Conservation (phyloP, 1,140 invertebrate genomes). For the Geopemphigus sp. region DNA sequence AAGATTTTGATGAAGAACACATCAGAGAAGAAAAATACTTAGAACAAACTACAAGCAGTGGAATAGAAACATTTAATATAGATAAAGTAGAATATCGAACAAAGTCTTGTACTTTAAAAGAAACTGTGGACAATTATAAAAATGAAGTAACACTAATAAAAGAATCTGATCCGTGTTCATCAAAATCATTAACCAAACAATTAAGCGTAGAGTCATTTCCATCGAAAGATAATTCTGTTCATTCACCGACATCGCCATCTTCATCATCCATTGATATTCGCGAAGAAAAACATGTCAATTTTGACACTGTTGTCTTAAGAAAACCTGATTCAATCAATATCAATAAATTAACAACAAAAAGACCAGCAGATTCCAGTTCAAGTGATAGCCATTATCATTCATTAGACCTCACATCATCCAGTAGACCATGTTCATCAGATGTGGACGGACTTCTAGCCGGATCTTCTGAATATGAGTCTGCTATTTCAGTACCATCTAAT, state of each 20-base stretch:
- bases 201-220: constrained; percentile 32
- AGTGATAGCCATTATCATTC: constrained; percentile 85
- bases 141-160: constrained; percentile 21
- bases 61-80: neutral
- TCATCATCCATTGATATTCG: constrained; percentile 48
- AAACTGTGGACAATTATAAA: constrained; percentile 17
- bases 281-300: constrained; percentile 45
- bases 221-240: constrained; percentile 42
- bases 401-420: constrained; percentile 73
- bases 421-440: constrained; percentile 82
- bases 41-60: constrained; percentile 18
- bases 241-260: constrained; percentile 35
- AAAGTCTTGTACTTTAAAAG: constrained; percentile 17
- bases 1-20: constrained; percentile 26
- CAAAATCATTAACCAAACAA: constrained; percentile 23
- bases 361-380: constrained; percentile 73
- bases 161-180: constrained; percentile 5
- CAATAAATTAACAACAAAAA: constrained; percentile 61
- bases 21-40: constrained; percentile 12
- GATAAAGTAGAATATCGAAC: neutral
- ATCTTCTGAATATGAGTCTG: constrained; percentile 86
- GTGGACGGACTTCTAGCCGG: constrained; percentile 69
- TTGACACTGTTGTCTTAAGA: constrained; percentile 28
- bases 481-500: constrained; percentile 77
- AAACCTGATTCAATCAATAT: constrained; percentile 14